Conservation (phyloP, 2,888 invertebrate species). For the Drosophila mimetica region DNA sequence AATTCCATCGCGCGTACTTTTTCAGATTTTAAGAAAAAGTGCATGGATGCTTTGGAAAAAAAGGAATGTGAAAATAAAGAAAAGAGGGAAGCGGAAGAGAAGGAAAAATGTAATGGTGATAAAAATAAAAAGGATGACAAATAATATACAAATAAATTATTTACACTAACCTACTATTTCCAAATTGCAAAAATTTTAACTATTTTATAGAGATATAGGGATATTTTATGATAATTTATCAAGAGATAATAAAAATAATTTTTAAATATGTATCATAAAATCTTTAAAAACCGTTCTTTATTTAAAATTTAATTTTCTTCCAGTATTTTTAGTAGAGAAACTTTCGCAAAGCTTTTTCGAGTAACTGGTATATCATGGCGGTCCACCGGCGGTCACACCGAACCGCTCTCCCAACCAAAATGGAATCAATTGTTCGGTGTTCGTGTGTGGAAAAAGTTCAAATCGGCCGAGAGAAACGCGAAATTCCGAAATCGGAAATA, state of each 20-base stretch:
- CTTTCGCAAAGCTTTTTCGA: background rate
- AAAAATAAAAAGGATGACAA: background rate
- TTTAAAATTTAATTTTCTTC: background rate
- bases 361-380: background rate
- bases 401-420: background rate
- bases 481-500: background rate
- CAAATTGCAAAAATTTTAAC: too few relatives aligned
- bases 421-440: conserved; percentile 15
- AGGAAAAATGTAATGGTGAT: background rate
- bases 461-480: conserved; percentile 3
- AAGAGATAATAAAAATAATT: too few relatives aligned
- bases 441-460: conserved; percentile 26
- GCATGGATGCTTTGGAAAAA: background rate
- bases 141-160: too few relatives aligned
- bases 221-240: too few relatives aligned
- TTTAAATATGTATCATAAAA: too few relatives aligned
- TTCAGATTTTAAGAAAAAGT: background rate
- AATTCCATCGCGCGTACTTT: background rate
- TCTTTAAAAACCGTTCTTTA: background rate
- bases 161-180: too few relatives aligned
- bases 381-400: conserved; percentile 6
- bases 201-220: too few relatives aligned
- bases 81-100: background rate
- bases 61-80: background rate
- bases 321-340: background rate